Base-by-base conservation (phyloP, 1,140 invertebrate genomes). In the Heliothis subflexa region DNA sequence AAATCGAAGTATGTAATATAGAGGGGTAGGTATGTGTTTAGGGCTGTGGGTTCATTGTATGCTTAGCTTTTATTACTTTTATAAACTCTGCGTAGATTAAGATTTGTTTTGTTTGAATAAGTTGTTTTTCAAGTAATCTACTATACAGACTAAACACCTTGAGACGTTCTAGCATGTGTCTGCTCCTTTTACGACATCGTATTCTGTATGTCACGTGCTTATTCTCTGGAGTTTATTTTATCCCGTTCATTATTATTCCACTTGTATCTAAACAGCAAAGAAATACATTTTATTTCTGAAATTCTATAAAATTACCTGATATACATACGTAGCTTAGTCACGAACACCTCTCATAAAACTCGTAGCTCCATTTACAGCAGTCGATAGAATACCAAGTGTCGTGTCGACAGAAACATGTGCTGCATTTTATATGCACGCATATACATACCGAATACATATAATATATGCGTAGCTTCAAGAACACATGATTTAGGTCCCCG, bases 301-400 rank as follows among this genome's bases (percentile, higher is more conserved):
- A 25, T 14, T 28, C 55, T 59, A 11, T 59, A 25, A 25, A 59
- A 52, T n/a, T 2, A 52, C 14, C 5, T 16, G 21, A 11, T 14
- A 21, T 59, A 21, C 13, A 28, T 12, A 18, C 13, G 16, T 13
- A 40, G 25, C 1, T 62, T 52, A n/a, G 50, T 52, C 13, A 52
- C 33, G 33, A 40, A 59, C 55, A 59, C 21, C n/a, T 16, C 16
- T n/a, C 16, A 55, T 57, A 25, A 57, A 57, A 25, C 25, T 18
- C 55, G 55, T 57, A 57, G 10, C 55, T 57, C 2, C 10, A 18
- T 12, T 25, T n/a, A n/a, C 21, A 25, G 21, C 25, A 57, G 55
- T 11, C 21, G 12, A 57, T 21, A 25, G 18, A 57, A 57, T 57
- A 57, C 18, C 55, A 25, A 57, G 55, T 57, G 55, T 57, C 55